Percentiles rank a stretch among this genome's conserved stretches.
Evolutionary conservation across 1,140 invertebrate species (phyloP).

Genomic region (Melanaphis sacchari): DNA sequence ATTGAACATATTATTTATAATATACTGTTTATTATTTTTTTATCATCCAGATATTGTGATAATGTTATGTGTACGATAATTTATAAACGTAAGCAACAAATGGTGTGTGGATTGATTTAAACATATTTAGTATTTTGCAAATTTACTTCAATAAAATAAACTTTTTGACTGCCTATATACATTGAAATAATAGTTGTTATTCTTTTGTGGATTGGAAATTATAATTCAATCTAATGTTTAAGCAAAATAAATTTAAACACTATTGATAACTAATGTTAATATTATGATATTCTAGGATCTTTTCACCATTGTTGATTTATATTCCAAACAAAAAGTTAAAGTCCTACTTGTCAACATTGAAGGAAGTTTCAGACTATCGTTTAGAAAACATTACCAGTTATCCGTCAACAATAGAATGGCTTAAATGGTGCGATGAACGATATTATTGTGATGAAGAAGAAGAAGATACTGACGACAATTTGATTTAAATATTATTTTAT

Average conservation of each 20-base stretch:
- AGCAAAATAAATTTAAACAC: background rate
- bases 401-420: background rate
- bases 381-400: background rate
- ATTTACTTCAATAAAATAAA: background rate
- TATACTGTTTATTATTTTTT: background rate
- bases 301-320: background rate
- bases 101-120: background rate
- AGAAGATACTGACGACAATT: background rate
- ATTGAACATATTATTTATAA: background rate
- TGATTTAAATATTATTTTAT: background rate
- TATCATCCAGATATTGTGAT: background rate
- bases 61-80: background rate
- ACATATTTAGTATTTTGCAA: background rate
- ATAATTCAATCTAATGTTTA: background rate
- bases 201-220: background rate
- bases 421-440: slow-evolving; percentile 20
- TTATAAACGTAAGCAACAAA: background rate
- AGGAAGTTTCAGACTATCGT: slow-evolving; percentile 6
- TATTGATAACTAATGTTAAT: background rate
- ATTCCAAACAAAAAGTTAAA: slow-evolving; percentile 15
- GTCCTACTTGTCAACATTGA: slow-evolving; percentile 14
- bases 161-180: background rate
- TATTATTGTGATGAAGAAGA: background rate
- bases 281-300: slow-evolving; percentile 25
- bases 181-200: background rate